These are phyloP conservation scores for Sebastes aleutianus DNA, from an alignment of 2,797 vertebrate genomes.

Conservation along the genomic window DNA sequence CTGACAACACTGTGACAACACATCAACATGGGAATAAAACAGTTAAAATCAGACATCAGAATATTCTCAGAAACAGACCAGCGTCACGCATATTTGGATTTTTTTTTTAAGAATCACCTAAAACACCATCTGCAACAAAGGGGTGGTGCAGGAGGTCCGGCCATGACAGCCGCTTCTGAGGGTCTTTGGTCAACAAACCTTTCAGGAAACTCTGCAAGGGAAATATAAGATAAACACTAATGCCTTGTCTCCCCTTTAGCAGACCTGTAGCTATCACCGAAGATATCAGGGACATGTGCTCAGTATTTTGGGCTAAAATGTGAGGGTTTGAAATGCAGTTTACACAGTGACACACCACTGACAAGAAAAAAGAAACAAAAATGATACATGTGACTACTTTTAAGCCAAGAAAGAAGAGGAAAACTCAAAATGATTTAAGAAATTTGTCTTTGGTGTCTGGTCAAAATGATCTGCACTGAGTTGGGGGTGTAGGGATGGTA, in stretches of 20 bases:
- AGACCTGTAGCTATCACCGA: not conserved
- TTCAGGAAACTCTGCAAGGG: slow-evolving; percentile 90
- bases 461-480: not conserved
- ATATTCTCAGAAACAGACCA: not conserved
- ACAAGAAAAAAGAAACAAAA: too few species aligned
- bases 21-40: not conserved
- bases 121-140: slow-evolving; percentile 90
- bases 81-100: not conserved
- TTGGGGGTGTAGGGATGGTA: not conserved
- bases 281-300: not conserved
- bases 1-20: slow-evolving; percentile 81
- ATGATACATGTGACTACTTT: not conserved
- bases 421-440: not conserved
- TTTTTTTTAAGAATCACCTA: slow-evolving; percentile 79
- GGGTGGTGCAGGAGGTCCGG: slow-evolving; percentile 92
- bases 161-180: slow-evolving; percentile 90
- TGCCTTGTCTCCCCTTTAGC: not conserved
- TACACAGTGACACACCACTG: not conserved
- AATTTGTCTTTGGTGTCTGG: not conserved
- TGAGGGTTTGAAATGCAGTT: not conserved
- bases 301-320: not conserved
- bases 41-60: not conserved
- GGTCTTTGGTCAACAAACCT: slow-evolving; percentile 94
- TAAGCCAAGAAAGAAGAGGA: not conserved
- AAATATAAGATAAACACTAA: not conserved